Conservation (phyloP, 2,113 vertebrate genomes). For the Mohoua ochrocephala region DNA sequence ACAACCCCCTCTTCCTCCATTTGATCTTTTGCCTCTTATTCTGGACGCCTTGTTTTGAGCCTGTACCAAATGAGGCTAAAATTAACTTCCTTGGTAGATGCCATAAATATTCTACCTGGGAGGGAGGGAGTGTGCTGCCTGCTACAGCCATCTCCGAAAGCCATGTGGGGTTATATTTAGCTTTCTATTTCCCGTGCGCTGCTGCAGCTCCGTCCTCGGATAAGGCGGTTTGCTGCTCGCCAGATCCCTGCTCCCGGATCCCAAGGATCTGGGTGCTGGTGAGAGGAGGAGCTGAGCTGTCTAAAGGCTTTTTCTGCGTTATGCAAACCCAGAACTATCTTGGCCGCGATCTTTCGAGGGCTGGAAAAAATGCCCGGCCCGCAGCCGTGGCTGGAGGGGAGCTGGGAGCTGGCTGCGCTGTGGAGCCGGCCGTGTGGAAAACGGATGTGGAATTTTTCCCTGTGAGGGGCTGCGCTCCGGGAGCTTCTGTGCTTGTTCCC, state of each 20-base stretch:
- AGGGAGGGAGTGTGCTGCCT: background rate
- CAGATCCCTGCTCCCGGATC: background rate
- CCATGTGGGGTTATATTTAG: background rate
- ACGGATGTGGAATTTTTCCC: background rate
- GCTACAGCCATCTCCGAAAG: background rate
- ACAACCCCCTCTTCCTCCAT: background rate
- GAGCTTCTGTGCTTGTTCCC: background rate
- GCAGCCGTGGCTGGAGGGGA: background rate
- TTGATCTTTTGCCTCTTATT: background rate
- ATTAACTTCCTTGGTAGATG: background rate
- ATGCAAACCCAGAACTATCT: background rate
- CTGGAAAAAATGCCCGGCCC: background rate
- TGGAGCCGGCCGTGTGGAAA: background rate
- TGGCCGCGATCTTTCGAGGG: background rate
- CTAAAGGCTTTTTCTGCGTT: background rate
- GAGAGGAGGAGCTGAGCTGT: background rate
- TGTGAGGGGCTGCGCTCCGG: rapidly evolving
- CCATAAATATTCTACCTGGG: background rate
- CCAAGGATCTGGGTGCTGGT: background rate
- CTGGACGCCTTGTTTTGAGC: background rate
- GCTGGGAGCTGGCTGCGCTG: background rate
- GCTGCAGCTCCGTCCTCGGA: background rate
- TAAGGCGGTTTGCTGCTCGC: background rate
- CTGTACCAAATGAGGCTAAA: background rate
- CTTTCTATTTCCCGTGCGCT: background rate